phyloP scores from a whole-genome alignment of 2,888 invertebrate species.

The Stenoptilia bipunctidactyla region DNA sequence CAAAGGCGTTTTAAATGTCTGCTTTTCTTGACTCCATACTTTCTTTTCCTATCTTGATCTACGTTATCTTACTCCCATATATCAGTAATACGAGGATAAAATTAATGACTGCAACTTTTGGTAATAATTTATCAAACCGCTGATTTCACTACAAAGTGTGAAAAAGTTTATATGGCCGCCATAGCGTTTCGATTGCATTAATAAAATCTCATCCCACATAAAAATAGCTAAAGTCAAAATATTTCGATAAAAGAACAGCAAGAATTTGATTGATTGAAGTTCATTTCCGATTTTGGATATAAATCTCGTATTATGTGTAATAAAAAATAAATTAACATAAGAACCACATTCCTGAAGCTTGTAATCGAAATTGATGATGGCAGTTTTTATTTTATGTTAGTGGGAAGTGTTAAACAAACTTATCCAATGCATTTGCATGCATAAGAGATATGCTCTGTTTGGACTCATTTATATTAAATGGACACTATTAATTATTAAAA shows the following conservation, averaged over 20 bases:
- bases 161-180: conserved; percentile 33
- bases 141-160: conserved; percentile 22
- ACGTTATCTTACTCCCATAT: not conserved
- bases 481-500: no score
- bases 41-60: no score
- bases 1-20: no score
- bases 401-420: no score
- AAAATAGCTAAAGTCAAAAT: conserved; percentile 44
- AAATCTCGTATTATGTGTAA: conserved; percentile 6
- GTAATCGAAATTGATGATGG: conserved; percentile 28
- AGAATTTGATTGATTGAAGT: not conserved
- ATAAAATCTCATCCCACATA: conserved; percentile 37
- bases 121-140: conserved; percentile 36
- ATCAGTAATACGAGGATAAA: not conserved
- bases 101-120: conserved; percentile 19
- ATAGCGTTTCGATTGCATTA: conserved; percentile 45
- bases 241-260: conserved; percentile 19
- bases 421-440: no score
- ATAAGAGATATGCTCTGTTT: no score
- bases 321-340: conserved; percentile 26
- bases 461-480: no score
- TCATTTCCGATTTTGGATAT: conserved; percentile 2
- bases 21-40: no score
- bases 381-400: conserved; percentile 25
- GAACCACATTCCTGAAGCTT: conserved; percentile 29